Conservation (phyloP, 1,140 invertebrate genomes). For the Cyclargus thomasi region DNA sequence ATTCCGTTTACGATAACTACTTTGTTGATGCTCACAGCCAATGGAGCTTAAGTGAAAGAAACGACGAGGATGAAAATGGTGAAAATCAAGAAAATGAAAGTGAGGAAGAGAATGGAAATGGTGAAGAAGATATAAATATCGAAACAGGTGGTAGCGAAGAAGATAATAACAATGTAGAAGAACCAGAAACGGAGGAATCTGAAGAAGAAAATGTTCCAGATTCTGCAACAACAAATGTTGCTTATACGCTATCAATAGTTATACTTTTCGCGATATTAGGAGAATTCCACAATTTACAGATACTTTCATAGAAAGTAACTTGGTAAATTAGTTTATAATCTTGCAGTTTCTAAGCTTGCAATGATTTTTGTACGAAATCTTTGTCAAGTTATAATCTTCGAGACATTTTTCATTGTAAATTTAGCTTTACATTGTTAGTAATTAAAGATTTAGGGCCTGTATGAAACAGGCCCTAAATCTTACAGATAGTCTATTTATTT, state of each 20-base stretch:
- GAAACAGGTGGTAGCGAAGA: background rate
- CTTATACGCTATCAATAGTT: slow-evolving; percentile 47
- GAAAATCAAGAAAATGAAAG: slow-evolving; percentile 19
- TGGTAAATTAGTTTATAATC: slow-evolving; percentile 27
- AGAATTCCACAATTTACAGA: slow-evolving; percentile 40
- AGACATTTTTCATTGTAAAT: too few species aligned
- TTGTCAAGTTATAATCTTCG: background rate
- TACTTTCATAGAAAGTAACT: slow-evolving; percentile 37
- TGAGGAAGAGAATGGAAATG: background rate
- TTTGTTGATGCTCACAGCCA: slow-evolving; percentile 48
- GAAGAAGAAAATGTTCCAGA: slow-evolving; percentile 23
- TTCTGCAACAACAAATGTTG: slow-evolving; percentile 44
- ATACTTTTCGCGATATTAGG: slow-evolving; percentile 40
- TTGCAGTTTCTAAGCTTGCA: background rate
- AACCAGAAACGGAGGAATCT: slow-evolving; percentile 19
- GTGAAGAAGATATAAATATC: background rate
- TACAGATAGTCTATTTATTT: too few species aligned
- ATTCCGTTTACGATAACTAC: slow-evolving; percentile 46
- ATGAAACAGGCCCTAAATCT: too few species aligned
- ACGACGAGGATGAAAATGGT: slow-evolving; percentile 30
- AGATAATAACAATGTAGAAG: slow-evolving; percentile 5
- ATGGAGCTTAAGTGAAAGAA: slow-evolving; percentile 37
- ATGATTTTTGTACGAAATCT: slow-evolving; percentile 1
- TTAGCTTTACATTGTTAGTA: too few species aligned
- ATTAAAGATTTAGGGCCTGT: too few species aligned